These are phyloP conservation scores for Protobothrops mucrosquamatus DNA, from an alignment of 2,113 vertebrate species.

Conservation along the genomic window DNA sequence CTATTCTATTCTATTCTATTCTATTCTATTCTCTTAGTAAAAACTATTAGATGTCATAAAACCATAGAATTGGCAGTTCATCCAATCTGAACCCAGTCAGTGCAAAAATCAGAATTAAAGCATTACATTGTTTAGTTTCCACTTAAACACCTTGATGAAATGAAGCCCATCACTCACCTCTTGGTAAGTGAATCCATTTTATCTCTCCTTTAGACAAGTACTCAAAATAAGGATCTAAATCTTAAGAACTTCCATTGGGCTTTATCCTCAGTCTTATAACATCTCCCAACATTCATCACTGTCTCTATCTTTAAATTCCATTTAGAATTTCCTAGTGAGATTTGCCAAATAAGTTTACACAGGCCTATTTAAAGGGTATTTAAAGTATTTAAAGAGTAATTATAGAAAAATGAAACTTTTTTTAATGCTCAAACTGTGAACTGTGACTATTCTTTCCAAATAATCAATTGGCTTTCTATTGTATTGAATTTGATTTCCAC, in stretches of 20 bases:
- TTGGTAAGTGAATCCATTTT: background rate
- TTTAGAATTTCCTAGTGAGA: background rate
- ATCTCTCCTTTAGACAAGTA: background rate
- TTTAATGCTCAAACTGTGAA: background rate
- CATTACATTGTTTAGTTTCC: background rate
- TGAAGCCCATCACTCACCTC: background rate
- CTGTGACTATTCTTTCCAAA: background rate
- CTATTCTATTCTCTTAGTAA: background rate
- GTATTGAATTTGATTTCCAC: background rate
- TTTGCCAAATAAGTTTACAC: background rate
- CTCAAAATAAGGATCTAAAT: background rate
- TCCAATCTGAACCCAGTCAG: background rate
- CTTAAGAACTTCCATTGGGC: background rate
- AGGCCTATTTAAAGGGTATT: background rate
- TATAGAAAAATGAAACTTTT: background rate
- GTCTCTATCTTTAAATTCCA: constrained; percentile 11
- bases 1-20: too few species aligned
- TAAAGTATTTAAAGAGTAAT: background rate
- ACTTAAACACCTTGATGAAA: background rate
- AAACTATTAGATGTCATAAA: background rate
- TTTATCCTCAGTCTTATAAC: background rate
- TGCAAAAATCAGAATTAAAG: background rate
- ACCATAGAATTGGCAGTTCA: background rate
- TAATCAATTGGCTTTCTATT: background rate
- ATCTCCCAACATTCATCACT: background rate